Percentiles rank a stretch among this genome's conserved stretches.
phyloP scores from a whole-genome alignment of 2,113 vertebrate genomes.

The Ramphastos sulfuratus region DNA sequence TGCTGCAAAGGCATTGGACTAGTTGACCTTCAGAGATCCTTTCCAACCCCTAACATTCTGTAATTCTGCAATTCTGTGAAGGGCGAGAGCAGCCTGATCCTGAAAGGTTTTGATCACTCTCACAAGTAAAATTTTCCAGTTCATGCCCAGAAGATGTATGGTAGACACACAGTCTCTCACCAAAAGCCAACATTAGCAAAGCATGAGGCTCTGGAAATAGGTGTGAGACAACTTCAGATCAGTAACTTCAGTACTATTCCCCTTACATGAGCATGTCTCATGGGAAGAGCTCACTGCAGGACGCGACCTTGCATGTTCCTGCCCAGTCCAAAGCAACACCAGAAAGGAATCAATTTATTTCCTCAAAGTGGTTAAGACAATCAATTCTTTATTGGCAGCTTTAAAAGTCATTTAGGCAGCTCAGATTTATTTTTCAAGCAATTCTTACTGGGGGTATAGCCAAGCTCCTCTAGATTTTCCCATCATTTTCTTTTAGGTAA shows the following conservation, averaged over 20 bases:
- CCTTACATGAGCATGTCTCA: neutral
- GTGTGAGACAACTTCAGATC: neutral
- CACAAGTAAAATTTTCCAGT: neutral
- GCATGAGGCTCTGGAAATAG: neutral
- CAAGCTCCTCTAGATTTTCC: neutral
- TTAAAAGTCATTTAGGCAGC: neutral
- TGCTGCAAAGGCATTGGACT: too few relatives aligned
- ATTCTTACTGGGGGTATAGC: neutral
- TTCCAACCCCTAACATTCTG: too few relatives aligned
- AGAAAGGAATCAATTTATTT: neutral
- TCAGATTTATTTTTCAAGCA: neutral
- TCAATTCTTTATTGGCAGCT: neutral
- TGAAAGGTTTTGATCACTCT: neutral
- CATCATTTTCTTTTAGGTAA: neutral
- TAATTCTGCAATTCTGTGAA: too few relatives aligned
- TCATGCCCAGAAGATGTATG: neutral
- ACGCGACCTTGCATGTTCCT: neutral
- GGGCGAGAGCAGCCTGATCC: neutral
- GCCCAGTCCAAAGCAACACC: neutral
- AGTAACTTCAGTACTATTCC: neutral
- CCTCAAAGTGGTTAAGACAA: neutral
- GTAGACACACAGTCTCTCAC: neutral
- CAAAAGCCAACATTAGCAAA: neutral
- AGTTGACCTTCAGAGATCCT: too few relatives aligned
- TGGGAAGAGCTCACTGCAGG: neutral